These are phyloP conservation scores for Plebejus anna DNA, from an alignment of 2,888 invertebrate genomes.

Conservation along the genomic window DNA sequence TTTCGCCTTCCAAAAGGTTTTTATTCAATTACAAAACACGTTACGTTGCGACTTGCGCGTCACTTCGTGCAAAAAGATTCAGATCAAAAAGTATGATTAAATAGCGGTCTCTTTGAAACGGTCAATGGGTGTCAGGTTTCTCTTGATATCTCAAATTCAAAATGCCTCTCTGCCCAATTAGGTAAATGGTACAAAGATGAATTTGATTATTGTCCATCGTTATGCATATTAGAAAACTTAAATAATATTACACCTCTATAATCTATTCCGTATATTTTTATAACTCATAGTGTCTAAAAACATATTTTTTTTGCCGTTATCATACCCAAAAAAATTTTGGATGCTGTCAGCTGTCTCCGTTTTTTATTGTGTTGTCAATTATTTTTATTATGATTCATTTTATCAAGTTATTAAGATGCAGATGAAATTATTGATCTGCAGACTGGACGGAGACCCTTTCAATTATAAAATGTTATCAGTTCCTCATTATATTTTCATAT, in stretches of 20 bases:
- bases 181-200: background rate
- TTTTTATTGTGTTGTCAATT: background rate
- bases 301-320: no score
- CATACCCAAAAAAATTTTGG: no score
- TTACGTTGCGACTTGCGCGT: background rate
- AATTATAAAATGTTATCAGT: conserved; percentile 8
- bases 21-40: background rate
- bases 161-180: conserved; percentile 20
- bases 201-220: background rate
- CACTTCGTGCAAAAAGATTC: background rate
- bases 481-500: conserved; percentile 3
- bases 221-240: background rate
- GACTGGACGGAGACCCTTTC: background rate
- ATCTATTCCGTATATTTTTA: background rate
- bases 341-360: background rate
- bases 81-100: conserved; percentile 4
- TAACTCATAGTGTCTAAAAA: no score
- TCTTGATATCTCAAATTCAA: conserved; percentile 22
- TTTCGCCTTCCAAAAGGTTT: background rate
- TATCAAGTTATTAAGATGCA: background rate
- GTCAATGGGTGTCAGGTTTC: conserved; percentile 17
- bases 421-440: background rate
- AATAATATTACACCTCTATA: background rate
- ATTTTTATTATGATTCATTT: background rate
- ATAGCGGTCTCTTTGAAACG: conserved; percentile 37